These are phyloP conservation scores for Megalonaias nervosa DNA, from an alignment of 1,140 invertebrate species.

Conservation along the genomic window DNA sequence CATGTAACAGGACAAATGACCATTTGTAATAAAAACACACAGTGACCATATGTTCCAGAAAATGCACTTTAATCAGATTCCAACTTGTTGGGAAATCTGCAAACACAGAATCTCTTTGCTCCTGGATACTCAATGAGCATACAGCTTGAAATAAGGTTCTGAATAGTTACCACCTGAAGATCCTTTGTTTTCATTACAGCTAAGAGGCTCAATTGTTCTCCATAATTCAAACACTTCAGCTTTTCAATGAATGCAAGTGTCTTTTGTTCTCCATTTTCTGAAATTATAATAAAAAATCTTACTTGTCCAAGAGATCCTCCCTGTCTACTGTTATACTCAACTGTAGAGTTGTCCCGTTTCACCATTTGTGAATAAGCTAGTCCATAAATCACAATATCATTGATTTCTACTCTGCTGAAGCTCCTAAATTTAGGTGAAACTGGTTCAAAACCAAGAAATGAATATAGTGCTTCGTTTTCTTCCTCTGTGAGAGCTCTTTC, in stretches of 20 bases:
- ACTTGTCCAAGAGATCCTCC: not conserved
- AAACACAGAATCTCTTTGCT: conserved; percentile 10
- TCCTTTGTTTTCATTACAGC: conserved; percentile 4
- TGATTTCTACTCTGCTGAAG: conserved; percentile 17
- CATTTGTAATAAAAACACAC: no score
- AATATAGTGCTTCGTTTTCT: conserved; percentile 1
- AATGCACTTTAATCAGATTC: conserved; percentile 26
- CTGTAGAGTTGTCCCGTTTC: conserved; percentile 29
- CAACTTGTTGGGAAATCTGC: conserved; percentile 27
- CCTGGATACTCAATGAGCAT: conserved; percentile 9
- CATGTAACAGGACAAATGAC: no score
- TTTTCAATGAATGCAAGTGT: conserved; percentile 9
- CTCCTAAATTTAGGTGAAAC: not conserved
- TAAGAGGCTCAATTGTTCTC: conserved; percentile 4
- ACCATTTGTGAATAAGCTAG: conserved; percentile 20
- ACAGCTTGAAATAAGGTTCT: conserved; percentile 8
- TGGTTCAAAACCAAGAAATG: conserved; percentile 6
- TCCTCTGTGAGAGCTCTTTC: conserved; percentile 3
- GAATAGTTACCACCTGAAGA: not conserved
- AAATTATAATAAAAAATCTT: not conserved
- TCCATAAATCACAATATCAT: conserved; percentile 14
- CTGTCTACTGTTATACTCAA: conserved; percentile 1
- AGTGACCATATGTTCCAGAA: no score
- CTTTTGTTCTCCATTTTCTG: not conserved
- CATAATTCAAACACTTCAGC: conserved; percentile 11